Percentiles rank a stretch among this genome's conserved stretches.
phyloP scores from a whole-genome alignment of 1,140 invertebrate species.

The Harpegnathos saltator region DNA sequence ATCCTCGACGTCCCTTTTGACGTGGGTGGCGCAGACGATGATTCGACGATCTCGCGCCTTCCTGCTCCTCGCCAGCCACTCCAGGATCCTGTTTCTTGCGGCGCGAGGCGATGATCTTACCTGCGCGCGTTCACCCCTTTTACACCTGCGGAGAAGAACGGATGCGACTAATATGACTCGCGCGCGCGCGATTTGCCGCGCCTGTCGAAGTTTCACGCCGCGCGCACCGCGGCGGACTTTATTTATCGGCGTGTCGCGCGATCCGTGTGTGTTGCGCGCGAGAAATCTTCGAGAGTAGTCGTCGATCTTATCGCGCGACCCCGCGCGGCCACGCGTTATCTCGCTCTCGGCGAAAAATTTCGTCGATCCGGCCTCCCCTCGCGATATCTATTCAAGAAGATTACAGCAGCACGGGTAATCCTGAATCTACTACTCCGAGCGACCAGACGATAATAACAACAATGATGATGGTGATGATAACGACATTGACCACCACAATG shows the following conservation, averaged over 20 bases:
- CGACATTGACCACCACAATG: too few relatives aligned
- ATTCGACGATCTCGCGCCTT: constrained; percentile 65
- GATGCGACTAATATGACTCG: constrained; percentile 43
- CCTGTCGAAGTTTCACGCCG: constrained; percentile 20
- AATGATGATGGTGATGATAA: too few relatives aligned
- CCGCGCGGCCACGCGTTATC: too few relatives aligned
- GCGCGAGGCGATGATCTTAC: constrained; percentile 55
- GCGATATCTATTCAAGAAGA: neutral
- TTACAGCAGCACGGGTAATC: too few relatives aligned
- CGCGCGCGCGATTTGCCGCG: constrained; percentile 49
- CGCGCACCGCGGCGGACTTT: constrained; percentile 24
- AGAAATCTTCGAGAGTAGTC: too few relatives aligned
- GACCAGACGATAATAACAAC: too few relatives aligned
- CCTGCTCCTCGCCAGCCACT: constrained; percentile 49
- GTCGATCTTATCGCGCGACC: neutral
- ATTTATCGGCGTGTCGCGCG: constrained; percentile 10
- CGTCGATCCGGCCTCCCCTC: neutral
- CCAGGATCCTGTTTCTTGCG: constrained; percentile 62
- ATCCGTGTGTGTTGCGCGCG: neutral
- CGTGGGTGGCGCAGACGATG: constrained; percentile 72
- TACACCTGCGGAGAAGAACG: constrained; percentile 41
- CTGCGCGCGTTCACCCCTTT: constrained; percentile 45
- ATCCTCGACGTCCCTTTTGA: constrained; percentile 41
- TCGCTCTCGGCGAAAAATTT: constrained; percentile 15
- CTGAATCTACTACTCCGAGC: too few relatives aligned